These are phyloP conservation scores for Drosophila kohkoa DNA, from an alignment of 1,140 invertebrate species.

Conservation along the genomic window DNA sequence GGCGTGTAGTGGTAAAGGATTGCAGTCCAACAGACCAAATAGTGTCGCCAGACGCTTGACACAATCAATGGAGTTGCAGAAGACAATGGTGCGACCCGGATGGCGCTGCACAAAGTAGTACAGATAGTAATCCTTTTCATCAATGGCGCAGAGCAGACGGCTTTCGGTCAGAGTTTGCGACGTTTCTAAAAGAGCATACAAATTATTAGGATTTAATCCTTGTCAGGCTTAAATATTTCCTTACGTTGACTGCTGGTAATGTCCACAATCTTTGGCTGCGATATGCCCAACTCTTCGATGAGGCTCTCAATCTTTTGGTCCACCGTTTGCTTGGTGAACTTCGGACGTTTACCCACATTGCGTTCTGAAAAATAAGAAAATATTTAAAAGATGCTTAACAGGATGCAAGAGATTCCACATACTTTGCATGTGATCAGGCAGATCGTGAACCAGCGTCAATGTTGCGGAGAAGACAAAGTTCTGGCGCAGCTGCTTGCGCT, in stretches of 20 bases:
- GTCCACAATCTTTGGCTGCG: constrained; percentile 96
- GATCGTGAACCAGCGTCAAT: constrained; percentile 94
- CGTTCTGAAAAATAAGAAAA: constrained; percentile 62
- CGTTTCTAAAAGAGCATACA: constrained; percentile 86
- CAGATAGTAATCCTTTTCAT: constrained; percentile 96
- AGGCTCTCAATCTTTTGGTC: constrained; percentile 90
- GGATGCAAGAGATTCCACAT: constrained; percentile 71
- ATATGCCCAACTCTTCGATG: constrained; percentile 91
- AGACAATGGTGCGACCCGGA: constrained; percentile 96
- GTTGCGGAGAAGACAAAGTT: constrained; percentile 99
- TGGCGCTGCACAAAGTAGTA: constrained; percentile 96
- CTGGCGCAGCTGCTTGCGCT: constrained; percentile 89
- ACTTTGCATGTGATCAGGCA: constrained; percentile 90
- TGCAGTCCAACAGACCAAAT: constrained; percentile 91
- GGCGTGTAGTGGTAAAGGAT: constrained; percentile 95
- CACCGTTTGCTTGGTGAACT: constrained; percentile 88
- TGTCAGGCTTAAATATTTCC: constrained; percentile 6
- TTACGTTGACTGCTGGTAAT: constrained; percentile 88
- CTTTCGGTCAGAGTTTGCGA: constrained; percentile 94
- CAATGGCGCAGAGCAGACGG: constrained; percentile 90
- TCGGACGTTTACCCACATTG: constrained; percentile 85
- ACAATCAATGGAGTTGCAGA: constrained; percentile 98
- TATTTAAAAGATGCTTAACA: too few species aligned
- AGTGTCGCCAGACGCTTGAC: constrained; percentile 94
- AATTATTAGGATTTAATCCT: background rate